These are phyloP conservation scores for Myotis davidii DNA, from an alignment of 2,113 vertebrate species.

Conservation along the genomic window DNA sequence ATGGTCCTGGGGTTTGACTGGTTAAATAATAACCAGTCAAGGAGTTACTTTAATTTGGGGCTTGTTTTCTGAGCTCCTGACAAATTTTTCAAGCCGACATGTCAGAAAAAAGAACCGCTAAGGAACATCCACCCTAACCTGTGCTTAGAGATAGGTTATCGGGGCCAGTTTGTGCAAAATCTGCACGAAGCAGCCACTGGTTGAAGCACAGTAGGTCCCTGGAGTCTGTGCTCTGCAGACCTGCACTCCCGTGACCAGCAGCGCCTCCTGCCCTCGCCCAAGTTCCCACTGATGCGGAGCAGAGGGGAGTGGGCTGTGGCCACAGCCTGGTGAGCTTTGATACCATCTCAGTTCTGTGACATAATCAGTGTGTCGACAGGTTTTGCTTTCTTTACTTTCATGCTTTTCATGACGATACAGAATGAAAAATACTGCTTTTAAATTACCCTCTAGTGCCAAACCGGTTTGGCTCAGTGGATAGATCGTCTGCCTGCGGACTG, in stretches of 20 bases:
- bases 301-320: too few relatives aligned
- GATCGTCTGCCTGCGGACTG: too few relatives aligned
- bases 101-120: not conserved
- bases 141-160: not conserved
- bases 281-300: not conserved
- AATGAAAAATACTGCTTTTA: not conserved
- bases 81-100: not conserved
- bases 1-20: not conserved
- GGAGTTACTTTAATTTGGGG: not conserved
- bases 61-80: not conserved
- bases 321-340: not conserved
- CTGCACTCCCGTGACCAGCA: rapidly evolving
- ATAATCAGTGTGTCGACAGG: not conserved
- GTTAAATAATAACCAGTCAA: not conserved
- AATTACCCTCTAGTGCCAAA: not conserved
- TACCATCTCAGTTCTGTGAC: not conserved
- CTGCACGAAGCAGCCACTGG: not conserved
- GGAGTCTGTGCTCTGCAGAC: not conserved
- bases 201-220: not conserved
- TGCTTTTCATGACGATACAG: not conserved
- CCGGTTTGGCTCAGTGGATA: too few relatives aligned
- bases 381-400: not conserved
- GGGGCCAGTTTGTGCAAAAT: not conserved
- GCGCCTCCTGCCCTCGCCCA: not conserved
- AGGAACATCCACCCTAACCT: not conserved